Evolutionary conservation across 2,113 vertebrate species (phyloP).

Genomic region (Phasianus colchicus): DNA sequence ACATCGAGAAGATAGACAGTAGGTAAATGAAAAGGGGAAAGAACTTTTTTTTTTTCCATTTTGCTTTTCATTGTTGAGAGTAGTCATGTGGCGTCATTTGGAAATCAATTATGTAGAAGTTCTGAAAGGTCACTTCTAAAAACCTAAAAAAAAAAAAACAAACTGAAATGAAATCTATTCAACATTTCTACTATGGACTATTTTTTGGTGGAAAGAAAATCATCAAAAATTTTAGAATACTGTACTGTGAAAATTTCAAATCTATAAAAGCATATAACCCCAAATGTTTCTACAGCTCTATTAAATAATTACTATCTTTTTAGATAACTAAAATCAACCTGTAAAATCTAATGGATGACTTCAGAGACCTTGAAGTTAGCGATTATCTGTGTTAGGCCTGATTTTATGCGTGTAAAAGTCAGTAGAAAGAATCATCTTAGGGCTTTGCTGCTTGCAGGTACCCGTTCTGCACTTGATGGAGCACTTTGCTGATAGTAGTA

Average conservation of each 20-base stretch:
- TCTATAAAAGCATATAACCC: not conserved
- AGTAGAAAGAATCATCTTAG: not conserved
- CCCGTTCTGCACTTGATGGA: not conserved
- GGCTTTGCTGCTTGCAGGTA: not conserved
- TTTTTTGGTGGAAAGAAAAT: not conserved
- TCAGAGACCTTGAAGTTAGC: not conserved
- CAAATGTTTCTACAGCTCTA: not conserved
- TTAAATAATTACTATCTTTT: not conserved
- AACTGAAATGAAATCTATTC: not conserved
- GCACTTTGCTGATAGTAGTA: not conserved
- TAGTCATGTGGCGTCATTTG: not conserved
- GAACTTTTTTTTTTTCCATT: not conserved
- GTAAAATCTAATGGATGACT: not conserved
- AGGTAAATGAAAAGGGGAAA: not conserved
- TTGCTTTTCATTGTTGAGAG: not conserved
- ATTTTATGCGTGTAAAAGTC: not conserved
- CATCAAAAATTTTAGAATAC: not conserved
- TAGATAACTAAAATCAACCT: slow-evolving; percentile 1
- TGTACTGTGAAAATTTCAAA: not conserved
- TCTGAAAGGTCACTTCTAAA: not conserved
- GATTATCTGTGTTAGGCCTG: not conserved
- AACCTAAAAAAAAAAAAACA: not conserved
- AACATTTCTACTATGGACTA: not conserved
- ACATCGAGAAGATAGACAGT: not conserved
- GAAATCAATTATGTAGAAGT: not conserved